Percentiles rank a stretch among this genome's conserved stretches.
Evolutionary conservation across 2,113 vertebrate species (phyloP).

Genomic region (Proteles cristata): DNA sequence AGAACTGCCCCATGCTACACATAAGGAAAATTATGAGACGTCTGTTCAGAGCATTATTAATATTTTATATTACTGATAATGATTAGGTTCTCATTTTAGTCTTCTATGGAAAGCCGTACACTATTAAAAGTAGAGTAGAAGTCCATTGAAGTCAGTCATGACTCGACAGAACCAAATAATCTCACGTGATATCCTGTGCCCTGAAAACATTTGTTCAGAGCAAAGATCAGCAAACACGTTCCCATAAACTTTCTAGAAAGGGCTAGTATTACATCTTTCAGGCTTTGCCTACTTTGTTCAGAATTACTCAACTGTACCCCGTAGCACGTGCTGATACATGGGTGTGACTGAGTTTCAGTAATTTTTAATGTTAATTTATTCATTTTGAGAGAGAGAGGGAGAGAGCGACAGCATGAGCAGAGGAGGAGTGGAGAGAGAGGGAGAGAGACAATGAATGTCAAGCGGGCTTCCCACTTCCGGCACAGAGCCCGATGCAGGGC

Average conservation of each 20-base stretch:
- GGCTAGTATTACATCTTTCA: neutral
- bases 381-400: too few relatives aligned
- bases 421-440: too few relatives aligned
- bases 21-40: neutral
- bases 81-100: neutral
- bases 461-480: too few relatives aligned
- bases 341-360: neutral
- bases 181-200: rapidly evolving
- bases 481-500: too few relatives aligned
- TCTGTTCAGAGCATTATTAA: neutral
- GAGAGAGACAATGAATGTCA: too few relatives aligned
- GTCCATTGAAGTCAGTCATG: neutral
- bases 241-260: neutral
- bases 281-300: neutral
- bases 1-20: neutral
- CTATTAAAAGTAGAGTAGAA: neutral
- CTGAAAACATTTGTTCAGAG: neutral
- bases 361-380: neutral
- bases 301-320: rapidly evolving
- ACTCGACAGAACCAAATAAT: neutral
- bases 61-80: neutral
- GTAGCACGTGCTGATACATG: neutral
- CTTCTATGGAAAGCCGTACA: neutral
- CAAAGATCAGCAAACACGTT: neutral
- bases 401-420: too few relatives aligned